Percentiles rank a stretch among this genome's conserved stretches.
phyloP scores from a whole-genome alignment of 2,888 invertebrate species.

The Cyrtodaria siliqua region DNA sequence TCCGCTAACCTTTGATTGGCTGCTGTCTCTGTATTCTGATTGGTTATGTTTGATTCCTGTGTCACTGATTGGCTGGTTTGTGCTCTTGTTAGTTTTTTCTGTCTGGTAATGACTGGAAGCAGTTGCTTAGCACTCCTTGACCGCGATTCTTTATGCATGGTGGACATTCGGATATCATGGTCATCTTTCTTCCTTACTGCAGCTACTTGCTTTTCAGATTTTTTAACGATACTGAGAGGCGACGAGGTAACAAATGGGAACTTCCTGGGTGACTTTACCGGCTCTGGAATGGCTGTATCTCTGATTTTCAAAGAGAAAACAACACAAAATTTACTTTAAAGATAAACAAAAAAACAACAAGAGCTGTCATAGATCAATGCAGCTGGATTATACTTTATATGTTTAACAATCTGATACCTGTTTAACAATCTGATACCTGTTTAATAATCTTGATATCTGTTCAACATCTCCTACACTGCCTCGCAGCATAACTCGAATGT shows the following conservation, averaged over 20 bases:
- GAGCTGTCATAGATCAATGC: too few relatives aligned
- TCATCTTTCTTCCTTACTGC: conserved; percentile 42
- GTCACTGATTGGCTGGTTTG: conserved; percentile 33
- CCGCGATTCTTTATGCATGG: conserved; percentile 27
- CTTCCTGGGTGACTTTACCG: conserved; percentile 51
- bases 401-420: too few relatives aligned
- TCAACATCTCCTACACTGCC: too few relatives aligned
- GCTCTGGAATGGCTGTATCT: conserved; percentile 56
- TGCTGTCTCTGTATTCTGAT: conserved; percentile 30
- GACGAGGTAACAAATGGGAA: conserved; percentile 61
- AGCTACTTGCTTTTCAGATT: conserved; percentile 18
- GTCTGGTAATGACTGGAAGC: conserved; percentile 54
- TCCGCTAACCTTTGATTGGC: conserved; percentile 34
- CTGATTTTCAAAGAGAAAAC: too few relatives aligned
- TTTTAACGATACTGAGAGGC: conserved; percentile 54
- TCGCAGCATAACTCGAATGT: too few relatives aligned
- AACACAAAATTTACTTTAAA: too few relatives aligned
- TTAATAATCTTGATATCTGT: too few relatives aligned
- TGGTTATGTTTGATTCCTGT: conserved; percentile 9
- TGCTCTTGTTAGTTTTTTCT: conserved; percentile 51
- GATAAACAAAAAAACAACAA: too few relatives aligned
- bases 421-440: too few relatives aligned
- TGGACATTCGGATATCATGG: conserved; percentile 40
- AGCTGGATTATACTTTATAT: too few relatives aligned
- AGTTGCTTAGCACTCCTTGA: conserved; percentile 30